These are phyloP conservation scores for Triops cancriformis DNA, from an alignment of 1,140 invertebrate genomes.

Conservation along the genomic window DNA sequence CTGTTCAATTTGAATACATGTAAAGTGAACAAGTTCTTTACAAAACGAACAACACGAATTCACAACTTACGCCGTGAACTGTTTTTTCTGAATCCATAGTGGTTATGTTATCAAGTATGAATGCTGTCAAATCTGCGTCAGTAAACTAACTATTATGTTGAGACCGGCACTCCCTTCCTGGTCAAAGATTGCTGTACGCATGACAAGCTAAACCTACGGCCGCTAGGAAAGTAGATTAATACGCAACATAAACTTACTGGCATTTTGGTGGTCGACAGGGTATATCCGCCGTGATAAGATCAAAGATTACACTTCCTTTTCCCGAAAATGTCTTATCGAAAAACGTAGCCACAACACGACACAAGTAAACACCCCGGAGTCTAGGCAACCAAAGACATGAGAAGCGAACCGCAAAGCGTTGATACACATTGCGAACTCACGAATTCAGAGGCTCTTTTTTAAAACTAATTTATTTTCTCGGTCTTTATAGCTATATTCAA, in stretches of 20 bases:
- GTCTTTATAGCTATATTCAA: no score
- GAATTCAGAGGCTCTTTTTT: no score
- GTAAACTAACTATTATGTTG: neutral
- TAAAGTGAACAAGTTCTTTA: no score
- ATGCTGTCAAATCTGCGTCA: neutral
- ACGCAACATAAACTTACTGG: neutral
- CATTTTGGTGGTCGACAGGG: neutral
- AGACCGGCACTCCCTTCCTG: neutral
- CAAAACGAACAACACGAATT: neutral
- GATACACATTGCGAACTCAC: no score
- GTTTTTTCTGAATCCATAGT: neutral
- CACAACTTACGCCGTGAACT: neutral
- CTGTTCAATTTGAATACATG: neutral
- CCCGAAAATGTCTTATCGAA: neutral
- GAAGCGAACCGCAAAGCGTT: no score
- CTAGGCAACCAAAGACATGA: no score
- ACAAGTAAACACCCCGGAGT: conserved; percentile 1
- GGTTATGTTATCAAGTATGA: neutral
- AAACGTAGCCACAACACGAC: neutral
- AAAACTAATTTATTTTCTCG: no score
- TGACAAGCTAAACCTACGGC: neutral
- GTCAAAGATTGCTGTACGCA: neutral
- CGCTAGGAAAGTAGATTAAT: neutral
- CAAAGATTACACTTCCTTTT: neutral
- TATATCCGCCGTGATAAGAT: neutral